Evolutionary conservation across 2,888 invertebrate species (phyloP).

Genomic region (Platerodrilus igneus): DNA sequence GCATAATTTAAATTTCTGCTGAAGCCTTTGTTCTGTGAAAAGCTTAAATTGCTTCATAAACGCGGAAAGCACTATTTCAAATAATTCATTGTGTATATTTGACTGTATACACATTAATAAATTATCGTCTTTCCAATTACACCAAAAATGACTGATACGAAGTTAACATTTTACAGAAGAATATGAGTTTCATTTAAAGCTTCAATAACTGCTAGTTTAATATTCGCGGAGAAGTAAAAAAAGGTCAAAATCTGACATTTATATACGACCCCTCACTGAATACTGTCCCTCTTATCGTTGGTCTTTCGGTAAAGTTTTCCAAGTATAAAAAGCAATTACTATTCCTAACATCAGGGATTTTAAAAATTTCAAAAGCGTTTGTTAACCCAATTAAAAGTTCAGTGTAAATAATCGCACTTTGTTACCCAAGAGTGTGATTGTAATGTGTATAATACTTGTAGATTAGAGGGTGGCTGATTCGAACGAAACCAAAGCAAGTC

Average conservation of each 20-base stretch:
- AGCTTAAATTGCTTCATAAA: too few species aligned
- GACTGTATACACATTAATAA: too few species aligned
- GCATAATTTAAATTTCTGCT: too few species aligned
- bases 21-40: too few species aligned
- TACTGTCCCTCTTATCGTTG: constrained; percentile 20
- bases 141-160: constrained; percentile 12
- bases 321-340: constrained; percentile 19
- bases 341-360: constrained; percentile 17
- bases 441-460: constrained; percentile 21
- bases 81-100: too few species aligned
- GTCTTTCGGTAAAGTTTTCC: constrained; percentile 17
- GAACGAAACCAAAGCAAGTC: constrained; percentile 14
- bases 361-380: constrained; percentile 32
- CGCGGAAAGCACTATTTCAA: too few species aligned
- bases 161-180: constrained; percentile 21
- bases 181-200: constrained; percentile 26
- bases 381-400: constrained; percentile 35
- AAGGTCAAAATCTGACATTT: constrained; percentile 34
- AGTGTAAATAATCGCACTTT: constrained; percentile 31
- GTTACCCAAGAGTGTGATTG: constrained; percentile 27
- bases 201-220: constrained; percentile 25
- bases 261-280: constrained; percentile 21
- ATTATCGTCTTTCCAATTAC: too few species aligned
- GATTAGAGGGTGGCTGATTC: constrained; percentile 4
- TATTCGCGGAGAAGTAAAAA: constrained; percentile 27